Evolutionary conservation across 2,888 invertebrate species (phyloP), one percentile per base, ranked within the genome.

Genomic region (Drosophila atripex): DNA sequence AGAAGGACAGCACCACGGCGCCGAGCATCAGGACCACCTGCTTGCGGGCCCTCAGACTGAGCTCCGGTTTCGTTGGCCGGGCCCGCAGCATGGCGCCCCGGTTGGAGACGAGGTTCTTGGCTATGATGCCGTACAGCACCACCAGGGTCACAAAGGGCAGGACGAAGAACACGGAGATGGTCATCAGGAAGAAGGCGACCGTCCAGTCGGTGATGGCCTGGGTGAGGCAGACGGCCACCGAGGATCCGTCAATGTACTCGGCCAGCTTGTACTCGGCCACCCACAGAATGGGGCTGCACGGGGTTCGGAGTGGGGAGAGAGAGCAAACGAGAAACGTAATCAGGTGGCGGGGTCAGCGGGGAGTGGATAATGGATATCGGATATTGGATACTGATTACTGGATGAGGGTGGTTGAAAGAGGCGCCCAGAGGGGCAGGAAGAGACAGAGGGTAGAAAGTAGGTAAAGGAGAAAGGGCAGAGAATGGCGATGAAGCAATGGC

Each of bases 11-110:
- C 3, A 97, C 97, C 16, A 97, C 97, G 0, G 97, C 96, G 46
- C 96, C 95, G 64, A 97, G 92, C 97, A 97, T 97, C 60, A 96
- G 90, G 39, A 97, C 96, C 18, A 97, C 97, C 92, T 97, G 97
- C 80, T 94, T 94, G 77, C 96, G 93, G 0, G 96, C 96, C 86
- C 95, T 93, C 88, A 95, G 94, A 49, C 94, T 94, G 71, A 95
- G 94, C 59, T 95, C 93, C 73, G 95, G 95, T 90, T 95, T 95
- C 77, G 94, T 95, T 91, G 95, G 93, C 38, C 94, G 94, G 53
- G 95, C 93, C 86, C 94, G 94, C 56, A 94, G 92, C 79, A 94
- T 93, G 47, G 95, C 93, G 5, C 93, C 93, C 77, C 94, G 93
- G 65, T 90, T 91, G 52, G 95, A 94, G 90, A 97, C 95, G 74